A percentile compares a stretch with the other conserved stretches of the same genome.
These are phyloP conservation scores for Perccottus glenii DNA, from an alignment of 2,113 vertebrate species.

Conservation along the genomic window DNA sequence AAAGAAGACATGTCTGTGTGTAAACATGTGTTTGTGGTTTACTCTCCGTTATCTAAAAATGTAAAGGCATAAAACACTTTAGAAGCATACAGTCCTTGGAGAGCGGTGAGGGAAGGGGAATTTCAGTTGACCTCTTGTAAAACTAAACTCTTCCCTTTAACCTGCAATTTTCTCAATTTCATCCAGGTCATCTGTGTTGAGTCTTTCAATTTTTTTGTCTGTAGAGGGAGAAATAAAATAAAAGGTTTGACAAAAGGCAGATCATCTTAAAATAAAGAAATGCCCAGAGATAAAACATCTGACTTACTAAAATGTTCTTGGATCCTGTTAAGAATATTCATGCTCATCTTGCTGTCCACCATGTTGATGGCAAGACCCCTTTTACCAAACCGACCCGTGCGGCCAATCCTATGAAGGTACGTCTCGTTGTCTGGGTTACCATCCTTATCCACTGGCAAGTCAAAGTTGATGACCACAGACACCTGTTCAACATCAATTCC, in stretches of 20 bases:
- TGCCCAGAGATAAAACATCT: background rate
- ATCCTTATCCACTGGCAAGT: constrained; percentile 94
- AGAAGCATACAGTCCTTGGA: constrained; percentile 59
- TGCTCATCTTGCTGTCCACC: constrained; percentile 97
- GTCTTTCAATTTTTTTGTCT: constrained; percentile 94
- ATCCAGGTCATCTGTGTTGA: constrained; percentile 95
- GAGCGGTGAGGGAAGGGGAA: constrained; percentile 17
- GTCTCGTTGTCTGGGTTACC: constrained; percentile 96
- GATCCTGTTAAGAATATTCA: constrained; percentile 94
- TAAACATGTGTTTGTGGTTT: constrained; percentile 64
- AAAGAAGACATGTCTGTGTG: constrained; percentile 67
- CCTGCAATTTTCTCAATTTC: constrained; percentile 97
- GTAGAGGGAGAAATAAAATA: constrained; percentile 20
- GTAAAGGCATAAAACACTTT: constrained; percentile 68
- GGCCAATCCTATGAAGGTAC: constrained; percentile 94
- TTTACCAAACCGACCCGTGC: constrained; percentile 96
- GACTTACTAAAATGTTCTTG: constrained; percentile 86
- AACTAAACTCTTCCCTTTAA: constrained; percentile 65
- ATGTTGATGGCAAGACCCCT: constrained; percentile 95
- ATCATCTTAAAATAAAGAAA: too few relatives aligned
- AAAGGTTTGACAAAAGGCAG: background rate
- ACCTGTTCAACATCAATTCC: constrained; percentile 97
- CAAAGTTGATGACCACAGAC: constrained; percentile 97
- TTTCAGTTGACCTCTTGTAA: constrained; percentile 4
- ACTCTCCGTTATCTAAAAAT: constrained; percentile 60